Percentiles rank a stretch among this genome's conserved stretches.
These are phyloP conservation scores for Phaethon lepturus DNA, from an alignment of 2,113 vertebrate genomes.

Conservation along the genomic window DNA sequence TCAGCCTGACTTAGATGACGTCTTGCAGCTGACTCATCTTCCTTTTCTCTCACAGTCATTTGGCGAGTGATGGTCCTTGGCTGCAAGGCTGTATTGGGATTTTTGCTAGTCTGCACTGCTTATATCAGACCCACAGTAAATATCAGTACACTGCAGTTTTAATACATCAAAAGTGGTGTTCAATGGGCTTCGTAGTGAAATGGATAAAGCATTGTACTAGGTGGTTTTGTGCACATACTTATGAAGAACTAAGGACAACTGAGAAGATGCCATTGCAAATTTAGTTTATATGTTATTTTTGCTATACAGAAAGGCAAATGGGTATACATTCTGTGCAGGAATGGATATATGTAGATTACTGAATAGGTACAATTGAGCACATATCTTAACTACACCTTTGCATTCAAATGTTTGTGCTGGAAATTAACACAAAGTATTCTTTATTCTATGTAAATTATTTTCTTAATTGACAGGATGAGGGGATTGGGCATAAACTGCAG, in stretches of 20 bases:
- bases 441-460: not conserved
- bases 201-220: not conserved
- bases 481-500: too few relatives aligned
- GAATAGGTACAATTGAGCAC: not conserved
- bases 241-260: not conserved
- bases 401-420: not conserved
- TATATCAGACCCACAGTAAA: not conserved
- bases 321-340: not conserved
- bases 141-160: not conserved
- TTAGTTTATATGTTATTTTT: not conserved
- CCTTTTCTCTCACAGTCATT: not conserved
- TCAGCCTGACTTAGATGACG: not conserved
- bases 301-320: not conserved
- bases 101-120: not conserved
- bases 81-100: not conserved
- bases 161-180: not conserved
- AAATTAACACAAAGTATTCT: not conserved
- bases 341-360: not conserved
- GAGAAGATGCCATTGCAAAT: not conserved
- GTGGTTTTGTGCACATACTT: not conserved
- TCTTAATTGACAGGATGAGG: not conserved
- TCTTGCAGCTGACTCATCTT: not conserved
- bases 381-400: not conserved
- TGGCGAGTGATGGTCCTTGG: not conserved
- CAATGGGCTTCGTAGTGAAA: not conserved